phyloP scores from a whole-genome alignment of 1,140 invertebrate genomes.

The Euschistus heros region DNA sequence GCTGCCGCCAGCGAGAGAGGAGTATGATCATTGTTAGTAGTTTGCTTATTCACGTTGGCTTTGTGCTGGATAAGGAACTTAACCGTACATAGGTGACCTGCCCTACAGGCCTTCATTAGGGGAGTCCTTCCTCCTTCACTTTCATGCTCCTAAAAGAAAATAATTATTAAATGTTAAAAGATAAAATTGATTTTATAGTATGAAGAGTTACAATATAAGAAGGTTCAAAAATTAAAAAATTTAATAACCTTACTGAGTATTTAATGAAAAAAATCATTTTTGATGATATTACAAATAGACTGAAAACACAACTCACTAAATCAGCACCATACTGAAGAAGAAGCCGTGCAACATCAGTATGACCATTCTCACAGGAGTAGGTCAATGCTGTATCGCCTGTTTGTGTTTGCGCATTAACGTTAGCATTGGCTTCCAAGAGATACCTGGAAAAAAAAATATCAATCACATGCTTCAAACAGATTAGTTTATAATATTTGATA shows the following conservation, averaged over 20 bases:
- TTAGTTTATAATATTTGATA: too few relatives aligned
- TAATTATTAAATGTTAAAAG: background rate
- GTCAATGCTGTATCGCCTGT: conserved; percentile 95
- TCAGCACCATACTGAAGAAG: conserved; percentile 80
- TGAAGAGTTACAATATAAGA: background rate
- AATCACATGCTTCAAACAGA: too few relatives aligned
- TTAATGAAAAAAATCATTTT: background rate
- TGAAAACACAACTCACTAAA: conserved; percentile 43
- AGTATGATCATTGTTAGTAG: conserved; percentile 96
- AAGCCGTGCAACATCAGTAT: conserved; percentile 86
- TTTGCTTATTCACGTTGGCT: conserved; percentile 87
- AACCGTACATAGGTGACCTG: conserved; percentile 96
- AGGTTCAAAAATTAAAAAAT: background rate
- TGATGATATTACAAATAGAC: background rate
- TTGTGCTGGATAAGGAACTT: conserved; percentile 89
- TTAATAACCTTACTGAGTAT: background rate
- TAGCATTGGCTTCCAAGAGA: conserved; percentile 70
- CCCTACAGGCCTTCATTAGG: conserved; percentile 96
- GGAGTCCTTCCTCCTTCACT: conserved; percentile 91
- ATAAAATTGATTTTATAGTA: background rate
- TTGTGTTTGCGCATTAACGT: conserved; percentile 86
- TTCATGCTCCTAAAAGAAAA: conserved; percentile 60
- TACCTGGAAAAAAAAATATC: conserved; percentile 39
- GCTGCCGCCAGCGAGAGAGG: conserved; percentile 94
- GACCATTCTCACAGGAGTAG: conserved; percentile 92